Conservation (phyloP, 2,797 vertebrate genomes). For the Philypnodon macrostomus region DNA sequence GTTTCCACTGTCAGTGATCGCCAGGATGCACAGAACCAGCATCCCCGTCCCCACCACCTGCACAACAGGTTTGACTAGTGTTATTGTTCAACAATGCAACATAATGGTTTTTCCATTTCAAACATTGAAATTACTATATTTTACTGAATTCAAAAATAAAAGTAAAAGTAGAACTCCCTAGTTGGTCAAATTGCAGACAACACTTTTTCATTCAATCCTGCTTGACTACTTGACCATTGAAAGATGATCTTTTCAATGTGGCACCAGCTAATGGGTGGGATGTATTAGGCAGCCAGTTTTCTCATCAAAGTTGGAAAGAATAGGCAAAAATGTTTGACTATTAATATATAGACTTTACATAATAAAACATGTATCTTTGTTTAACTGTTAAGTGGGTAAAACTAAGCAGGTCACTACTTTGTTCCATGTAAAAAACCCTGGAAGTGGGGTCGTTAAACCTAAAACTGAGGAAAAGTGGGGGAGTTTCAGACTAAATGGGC, state of each 20-base stretch:
- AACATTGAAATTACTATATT: neutral
- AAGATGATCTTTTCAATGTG: no score
- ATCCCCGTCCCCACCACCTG: slow-evolving; percentile 89
- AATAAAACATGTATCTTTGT: no score
- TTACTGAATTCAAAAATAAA: neutral
- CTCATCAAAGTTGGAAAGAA: no score
- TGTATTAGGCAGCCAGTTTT: no score
- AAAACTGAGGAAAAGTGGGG: slow-evolving; percentile 47
- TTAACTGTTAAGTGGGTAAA: slow-evolving; percentile 20
- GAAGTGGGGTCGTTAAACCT: slow-evolving; percentile 63
- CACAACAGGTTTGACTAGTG: slow-evolving; percentile 1
- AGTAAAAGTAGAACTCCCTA: no score
- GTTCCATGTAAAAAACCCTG: slow-evolving; percentile 49
- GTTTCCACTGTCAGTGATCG: slow-evolving; percentile 88
- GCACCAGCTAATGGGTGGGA: no score
- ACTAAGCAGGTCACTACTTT: slow-evolving; percentile 35
- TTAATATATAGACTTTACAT: no score
- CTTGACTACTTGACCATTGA: no score
- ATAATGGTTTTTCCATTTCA: neutral
- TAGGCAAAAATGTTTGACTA: no score
- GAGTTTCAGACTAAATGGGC: slow-evolving; percentile 57
- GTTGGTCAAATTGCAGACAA: no score
- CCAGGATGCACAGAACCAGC: slow-evolving; percentile 87
- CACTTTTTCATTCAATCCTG: no score
- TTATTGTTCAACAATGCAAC: neutral